Base-by-base conservation (phyloP, 2,797 vertebrate species). In the Calcarius lapponicus region DNA sequence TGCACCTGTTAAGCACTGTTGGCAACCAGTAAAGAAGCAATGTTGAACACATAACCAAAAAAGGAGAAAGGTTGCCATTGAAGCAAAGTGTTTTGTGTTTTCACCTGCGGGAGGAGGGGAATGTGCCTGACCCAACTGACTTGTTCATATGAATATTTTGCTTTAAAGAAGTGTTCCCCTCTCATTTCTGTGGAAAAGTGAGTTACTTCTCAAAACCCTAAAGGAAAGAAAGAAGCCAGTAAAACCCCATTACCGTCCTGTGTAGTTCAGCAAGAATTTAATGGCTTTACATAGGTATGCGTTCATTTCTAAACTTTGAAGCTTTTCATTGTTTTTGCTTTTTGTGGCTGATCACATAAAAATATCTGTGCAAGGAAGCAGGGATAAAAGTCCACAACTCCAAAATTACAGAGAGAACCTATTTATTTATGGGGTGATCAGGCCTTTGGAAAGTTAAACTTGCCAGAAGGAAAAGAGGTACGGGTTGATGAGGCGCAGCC, bases 101-200 rank as follows among this genome's bases (percentile, higher is more conserved):
- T 26, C 26, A 36, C 21, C 17, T 36, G 13, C 2, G 0, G 0
- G 51, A 57, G 25, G 11, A 57, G 11, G 17, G 13, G 51, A 65
- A 26, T 1, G 5, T 5, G 2, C 6, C 60, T 47, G 8, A 64
- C 29, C n/a, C 29, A 29, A 28, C 3, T 16, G 42, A 56, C 29
- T 21, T 2, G 0, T 72, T 64, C 16, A 47, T 42, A 34, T 17
- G 6, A 48, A 3, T 25, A 42, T 28, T 82, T 65, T 73, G 31
- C 31, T 42, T 65, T 3, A 1, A 25, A 48, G 34, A 48, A 1
- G 0, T 6, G n/a, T 21, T 21, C 17, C 70, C 25, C 13, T 57
- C 26, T 34, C 26, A 57, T 2, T 31, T 42, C 51, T 31, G 6
- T 21, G 25, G 31, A 65, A 34, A 57, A 65, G 5, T 28, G 22